Evolutionary conservation across 92 coral and sea anemone species (phyloP), one percentile per base, ranked within the genome.

Genomic region (Porites evermanni): DNA sequence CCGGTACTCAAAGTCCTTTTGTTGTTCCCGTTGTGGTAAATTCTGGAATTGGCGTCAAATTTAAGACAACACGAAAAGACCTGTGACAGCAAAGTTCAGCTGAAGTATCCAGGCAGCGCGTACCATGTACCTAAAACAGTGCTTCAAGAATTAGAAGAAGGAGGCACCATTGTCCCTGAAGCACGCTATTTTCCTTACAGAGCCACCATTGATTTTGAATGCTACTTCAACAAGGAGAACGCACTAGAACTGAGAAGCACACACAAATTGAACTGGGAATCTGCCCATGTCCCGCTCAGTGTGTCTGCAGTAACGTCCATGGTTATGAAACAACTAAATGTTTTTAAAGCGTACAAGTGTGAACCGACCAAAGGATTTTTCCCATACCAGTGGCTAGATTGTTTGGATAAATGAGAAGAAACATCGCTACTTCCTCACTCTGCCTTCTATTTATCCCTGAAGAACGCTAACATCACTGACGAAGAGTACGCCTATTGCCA

Each of bases 1-100:
- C 67, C 67, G 20, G 6, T 63, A 63, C 67, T 12, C 18, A 12
- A 63, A 63, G 1, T 63, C 67, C 13, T 1, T 63, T n/a, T 63
- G 67, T 63, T 63, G 67, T 63, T 63, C 67, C 6, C 2, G 67
- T 13, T 63, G 67, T 13, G 18, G 21, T 21, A 21, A 21, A 21
- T 21, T 21, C 21, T 21, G 21, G 21, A 21, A 21, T 21, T 21
- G 21, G 53, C 61, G 44, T 12, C 38, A 5, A 50, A 65, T 11
- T 66, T 70, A 6, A 19, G 38, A 1, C 64, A 53, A 2, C 86
- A 81, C 51, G 86, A 81, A 19, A 50, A 52, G 60, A 82, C 86
- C 18, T 82, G 86, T 47, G 80, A 83, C 14, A 70, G 65, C 1
- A 83, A 83, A 71, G 72, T 83, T 1, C 75, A 83, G 32, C 80